phyloP scores from a whole-genome alignment of 1,140 invertebrate species.

The Danaus plexippus region DNA sequence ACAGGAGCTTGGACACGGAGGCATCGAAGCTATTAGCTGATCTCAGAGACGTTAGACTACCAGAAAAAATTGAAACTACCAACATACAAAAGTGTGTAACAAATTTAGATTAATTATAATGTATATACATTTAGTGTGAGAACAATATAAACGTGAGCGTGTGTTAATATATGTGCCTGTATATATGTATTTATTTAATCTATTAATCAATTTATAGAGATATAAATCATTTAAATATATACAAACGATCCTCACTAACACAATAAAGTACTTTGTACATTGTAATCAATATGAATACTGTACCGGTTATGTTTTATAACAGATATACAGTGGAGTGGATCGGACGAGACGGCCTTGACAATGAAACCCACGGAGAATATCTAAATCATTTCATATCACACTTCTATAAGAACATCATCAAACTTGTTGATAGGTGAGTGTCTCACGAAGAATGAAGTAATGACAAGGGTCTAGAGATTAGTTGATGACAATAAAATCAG shows the following conservation, averaged over 20 bases:
- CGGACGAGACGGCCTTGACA: conserved; percentile 93
- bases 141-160: no score
- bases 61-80: conserved; percentile 88
- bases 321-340: conserved; percentile 98
- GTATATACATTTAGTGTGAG: no score
- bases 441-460: no score
- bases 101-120: not conserved
- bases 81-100: conserved; percentile 86
- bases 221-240: no score
- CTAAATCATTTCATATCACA: conserved; percentile 95
- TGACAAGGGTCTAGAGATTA: no score
- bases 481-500: no score
- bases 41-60: conserved; percentile 89
- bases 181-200: no score
- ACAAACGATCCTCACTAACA: no score
- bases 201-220: no score
- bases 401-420: conserved; percentile 95
- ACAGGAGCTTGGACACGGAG: conserved; percentile 93
- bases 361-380: conserved; percentile 94
- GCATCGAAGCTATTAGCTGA: conserved; percentile 91
- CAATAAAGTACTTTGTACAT: no score
- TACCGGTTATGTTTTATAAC: conserved; percentile 19
- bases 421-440: conserved; percentile 83
- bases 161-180: no score
- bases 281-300: no score